Evolutionary conservation across 2,888 invertebrate genomes (phyloP).

Genomic region (Mythimna albipuncta): DNA sequence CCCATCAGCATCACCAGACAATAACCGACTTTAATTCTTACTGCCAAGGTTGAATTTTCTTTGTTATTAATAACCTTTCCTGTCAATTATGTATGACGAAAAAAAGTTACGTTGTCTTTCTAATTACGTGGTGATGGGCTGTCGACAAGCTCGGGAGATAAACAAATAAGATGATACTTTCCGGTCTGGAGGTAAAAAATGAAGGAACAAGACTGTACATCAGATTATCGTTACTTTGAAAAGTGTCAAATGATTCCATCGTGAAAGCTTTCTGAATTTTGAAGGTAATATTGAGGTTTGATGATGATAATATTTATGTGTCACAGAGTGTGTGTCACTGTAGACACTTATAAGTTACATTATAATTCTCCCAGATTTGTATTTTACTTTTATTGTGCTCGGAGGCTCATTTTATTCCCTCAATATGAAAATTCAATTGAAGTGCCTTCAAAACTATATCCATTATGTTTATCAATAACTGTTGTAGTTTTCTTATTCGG

Average conservation of each 20-base stretch:
- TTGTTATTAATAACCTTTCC: conserved; percentile 63
- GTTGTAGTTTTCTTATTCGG: neutral
- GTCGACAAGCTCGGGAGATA: conserved; percentile 85
- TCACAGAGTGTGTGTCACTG: neutral
- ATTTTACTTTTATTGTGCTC: neutral
- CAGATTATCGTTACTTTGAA: conserved; percentile 59
- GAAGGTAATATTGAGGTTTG: conserved; percentile 10
- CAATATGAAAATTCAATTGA: neutral
- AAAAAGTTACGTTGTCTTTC: conserved; percentile 84
- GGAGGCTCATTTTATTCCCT: neutral
- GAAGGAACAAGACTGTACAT: conserved; percentile 60
- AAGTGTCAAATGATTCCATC: conserved; percentile 60
- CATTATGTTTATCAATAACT: neutral
- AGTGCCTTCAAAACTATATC: too few relatives aligned
- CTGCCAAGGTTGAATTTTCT: conserved; percentile 49
- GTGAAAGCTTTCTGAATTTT: conserved; percentile 26
- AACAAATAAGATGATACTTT: conserved; percentile 88
- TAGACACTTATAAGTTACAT: neutral
- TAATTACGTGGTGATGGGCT: conserved; percentile 86
- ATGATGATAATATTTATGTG: conserved; percentile 6
- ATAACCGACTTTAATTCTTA: neutral
- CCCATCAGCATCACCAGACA: conserved; percentile 43
- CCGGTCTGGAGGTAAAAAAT: conserved; percentile 73
- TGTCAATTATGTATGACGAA: conserved; percentile 84
- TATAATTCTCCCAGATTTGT: neutral